Base-by-base conservation (phyloP, 2,797 vertebrate genomes). In the Thamnophis elegans region DNA sequence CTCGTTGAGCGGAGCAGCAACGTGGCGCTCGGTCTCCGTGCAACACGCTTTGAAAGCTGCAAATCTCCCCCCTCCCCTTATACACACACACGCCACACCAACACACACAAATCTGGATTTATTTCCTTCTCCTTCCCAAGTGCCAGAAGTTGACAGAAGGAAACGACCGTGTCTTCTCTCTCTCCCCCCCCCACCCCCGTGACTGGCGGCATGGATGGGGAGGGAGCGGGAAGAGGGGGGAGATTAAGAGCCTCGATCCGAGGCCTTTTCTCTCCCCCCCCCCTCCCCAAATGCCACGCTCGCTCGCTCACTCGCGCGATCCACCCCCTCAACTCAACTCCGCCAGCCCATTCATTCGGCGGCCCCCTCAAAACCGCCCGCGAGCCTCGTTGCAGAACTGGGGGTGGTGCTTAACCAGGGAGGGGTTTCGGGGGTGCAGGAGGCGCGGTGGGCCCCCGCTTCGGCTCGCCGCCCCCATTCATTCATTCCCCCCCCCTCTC, bases 261-360 rank as follows among this genome's bases (percentile, higher is more conserved):
- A 16, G 78, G 32, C 58, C n/a, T n/a, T 78, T 65, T 13, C 18
- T 6, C 47, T n/a, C 12, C 53, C 56, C 47, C 47, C 47, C 47
- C n/a, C n/a, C n/a, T n/a, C n/a, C n/a, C n/a, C 73, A 60, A 59
- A 28, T 60, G 56, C 78, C 54, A 26, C 78, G 18, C 56, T 20
- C 16, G 25, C 6, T 14, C 54, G 3, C 55, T 56, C 55, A 14
- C 14, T 14, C 55, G 55, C 55, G 22, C 28, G 14, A 10, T 16
- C 90, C 73, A 85, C 36, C 36, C 42, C 54, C 18, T 25, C 58
- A 42, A 55, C 82, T 51, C 56, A 60, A 53, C 54, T 22, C 58
- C 85, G n/a, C n/a, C 91, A 28, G 60, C 91, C 85, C 53, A 88
- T 59, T 92, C 87, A 88, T 88, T 92, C 62, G 8, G 54, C 28